phyloP scores from a whole-genome alignment of 1,140 invertebrate genomes.

The Micrasema minimum region DNA sequence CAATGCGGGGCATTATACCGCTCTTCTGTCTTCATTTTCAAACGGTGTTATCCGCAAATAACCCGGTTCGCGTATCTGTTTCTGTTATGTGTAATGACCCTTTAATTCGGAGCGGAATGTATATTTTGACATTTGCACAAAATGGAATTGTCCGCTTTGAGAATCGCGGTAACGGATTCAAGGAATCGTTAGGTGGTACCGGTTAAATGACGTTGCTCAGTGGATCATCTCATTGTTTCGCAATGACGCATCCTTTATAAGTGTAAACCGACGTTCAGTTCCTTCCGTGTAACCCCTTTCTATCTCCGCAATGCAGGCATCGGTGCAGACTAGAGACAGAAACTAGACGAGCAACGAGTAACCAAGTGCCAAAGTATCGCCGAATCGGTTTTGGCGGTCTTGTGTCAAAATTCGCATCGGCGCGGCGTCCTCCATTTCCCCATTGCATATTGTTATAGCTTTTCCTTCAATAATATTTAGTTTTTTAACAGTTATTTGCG shows the following conservation, averaged over 20 bases:
- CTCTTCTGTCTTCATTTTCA: conserved; percentile 36
- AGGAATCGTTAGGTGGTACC: conserved; percentile 59
- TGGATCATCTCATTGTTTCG: conserved; percentile 38
- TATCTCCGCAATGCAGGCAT: conserved; percentile 20
- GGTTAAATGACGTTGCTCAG: conserved; percentile 57
- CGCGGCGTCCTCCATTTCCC: conserved; percentile 32
- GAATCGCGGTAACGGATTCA: conserved; percentile 12
- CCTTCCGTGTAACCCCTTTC: not conserved
- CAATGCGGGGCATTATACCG: conserved; percentile 59
- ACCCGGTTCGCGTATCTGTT: conserved; percentile 35
- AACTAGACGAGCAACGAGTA: too few relatives aligned
- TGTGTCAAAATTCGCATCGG: conserved; percentile 36
- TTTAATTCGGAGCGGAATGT: conserved; percentile 29
- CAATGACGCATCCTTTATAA: conserved; percentile 43
- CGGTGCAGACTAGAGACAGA: not conserved
- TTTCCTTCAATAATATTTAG: not conserved
- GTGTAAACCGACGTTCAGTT: conserved; percentile 29
- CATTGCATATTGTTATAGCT: conserved; percentile 2
- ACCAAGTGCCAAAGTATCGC: not conserved
- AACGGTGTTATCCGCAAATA: conserved; percentile 44
- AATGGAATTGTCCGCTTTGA: conserved; percentile 41
- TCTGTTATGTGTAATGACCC: conserved; percentile 12
- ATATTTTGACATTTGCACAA: conserved; percentile 45
- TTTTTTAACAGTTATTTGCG: not conserved
- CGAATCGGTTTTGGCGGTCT: not conserved